Base-by-base conservation (phyloP, 1,140 invertebrate genomes). In the Microplitis demolitor region DNA sequence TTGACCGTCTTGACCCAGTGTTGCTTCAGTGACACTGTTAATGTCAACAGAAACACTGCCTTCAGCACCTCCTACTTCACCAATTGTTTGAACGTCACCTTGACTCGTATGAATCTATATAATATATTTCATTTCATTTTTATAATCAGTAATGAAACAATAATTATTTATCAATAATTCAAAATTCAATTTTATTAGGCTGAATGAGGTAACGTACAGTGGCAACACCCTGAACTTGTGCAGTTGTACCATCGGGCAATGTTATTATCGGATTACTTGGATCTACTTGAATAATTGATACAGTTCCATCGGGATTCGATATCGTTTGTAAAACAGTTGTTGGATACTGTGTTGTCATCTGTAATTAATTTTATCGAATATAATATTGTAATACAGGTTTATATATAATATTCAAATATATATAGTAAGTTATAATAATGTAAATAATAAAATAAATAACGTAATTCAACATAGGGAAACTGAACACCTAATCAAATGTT, bases 231-330 rank as follows among this genome's bases (percentile, higher is more conserved):
- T 95, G 93, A 56, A 98, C 95, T 87, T 97, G 96, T 14, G 96
- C 96, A 34, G 96, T 97, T 72, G 96, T 98, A 66, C 97, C 97
- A 87, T 98, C 97, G 2, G 96, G 95, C 82, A 98, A 89, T 24
- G 96, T 98, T 75, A 98, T 97, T 78, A 98, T 96, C 39, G 96
- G 94, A 87, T 95, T 96, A 79, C 93, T 96, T 51, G 96, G 95
- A 89, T 98, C 97, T 69, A 98, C 95, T 87, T 98, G 97, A 75
- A 98, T 97, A 66, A 98, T 93, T 34, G 96, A 98, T 60, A 99
- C 95, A 4, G 96, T 96, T 73, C 97, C 97, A 89, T 99, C 97
- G 4, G 96, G 94, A 88, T 98, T 98, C 76, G 95, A 97, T 83
- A 98, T 97, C 3, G 96, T 97, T 83, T 98, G 97, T 34, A 98